These are phyloP conservation scores for Macrophya alboannulata DNA, from an alignment of 2,888 invertebrate species.

Conservation along the genomic window DNA sequence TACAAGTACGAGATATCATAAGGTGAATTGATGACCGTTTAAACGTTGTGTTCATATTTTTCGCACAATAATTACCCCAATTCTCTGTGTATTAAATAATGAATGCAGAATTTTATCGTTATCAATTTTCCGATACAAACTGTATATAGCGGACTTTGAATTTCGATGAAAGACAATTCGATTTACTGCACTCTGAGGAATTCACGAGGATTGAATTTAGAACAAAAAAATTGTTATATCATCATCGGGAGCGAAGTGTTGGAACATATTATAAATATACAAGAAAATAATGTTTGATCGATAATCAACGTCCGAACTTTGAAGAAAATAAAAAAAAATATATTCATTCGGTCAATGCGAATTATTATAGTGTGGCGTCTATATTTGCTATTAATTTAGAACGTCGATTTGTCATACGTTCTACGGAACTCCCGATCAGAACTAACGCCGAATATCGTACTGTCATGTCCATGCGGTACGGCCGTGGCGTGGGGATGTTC, in stretches of 20 bases:
- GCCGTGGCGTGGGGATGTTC: background rate
- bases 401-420: background rate
- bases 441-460: background rate
- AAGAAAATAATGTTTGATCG: no score
- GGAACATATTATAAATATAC: background rate
- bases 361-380: background rate
- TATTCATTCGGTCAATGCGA: background rate
- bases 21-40: background rate
- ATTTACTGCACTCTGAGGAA: background rate
- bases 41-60: background rate
- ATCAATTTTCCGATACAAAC: background rate
- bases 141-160: background rate
- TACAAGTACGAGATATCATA: background rate
- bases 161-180: background rate
- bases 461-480: background rate
- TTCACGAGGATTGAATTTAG: no score
- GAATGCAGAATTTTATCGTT: background rate
- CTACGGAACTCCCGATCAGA: background rate
- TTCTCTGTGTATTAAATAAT: background rate
- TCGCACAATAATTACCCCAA: background rate
- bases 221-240: background rate
- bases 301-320: background rate
- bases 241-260: background rate
- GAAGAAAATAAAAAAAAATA: background rate
- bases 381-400: background rate